Evolutionary conservation across 1,140 invertebrate genomes (phyloP).

Genomic region (Atta texana): DNA sequence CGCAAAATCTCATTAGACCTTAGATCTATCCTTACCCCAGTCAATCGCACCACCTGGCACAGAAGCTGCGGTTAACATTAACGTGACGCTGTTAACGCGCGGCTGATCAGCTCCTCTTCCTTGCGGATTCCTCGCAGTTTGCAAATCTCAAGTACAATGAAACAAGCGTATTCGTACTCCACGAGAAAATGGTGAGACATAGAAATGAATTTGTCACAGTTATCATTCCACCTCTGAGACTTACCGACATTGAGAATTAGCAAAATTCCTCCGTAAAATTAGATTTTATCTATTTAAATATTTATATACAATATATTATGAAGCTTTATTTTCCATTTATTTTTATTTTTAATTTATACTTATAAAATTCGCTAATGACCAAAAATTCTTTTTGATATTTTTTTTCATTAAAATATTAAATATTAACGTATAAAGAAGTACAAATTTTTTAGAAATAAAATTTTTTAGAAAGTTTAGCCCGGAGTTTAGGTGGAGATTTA

Average conservation of each 20-base stretch:
- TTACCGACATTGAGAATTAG: not conserved
- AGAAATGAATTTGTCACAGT: slow-evolving; percentile 22
- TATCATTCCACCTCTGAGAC: slow-evolving; percentile 3
- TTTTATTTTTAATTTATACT: not conserved
- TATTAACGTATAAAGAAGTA: not conserved
- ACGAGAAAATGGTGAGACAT: slow-evolving; percentile 11
- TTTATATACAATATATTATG: not conserved
- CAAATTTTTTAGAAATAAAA: too few relatives aligned
- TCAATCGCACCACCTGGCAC: slow-evolving; percentile 67
- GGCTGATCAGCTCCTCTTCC: slow-evolving; percentile 52
- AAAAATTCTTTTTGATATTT: not conserved
- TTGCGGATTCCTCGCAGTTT: slow-evolving; percentile 33
- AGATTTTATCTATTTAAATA: not conserved
- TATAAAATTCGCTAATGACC: not conserved
- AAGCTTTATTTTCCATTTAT: not conserved
- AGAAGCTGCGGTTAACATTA: slow-evolving; percentile 60
- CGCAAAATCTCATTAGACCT: slow-evolving; percentile 60
- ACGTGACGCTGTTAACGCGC: slow-evolving; percentile 64
- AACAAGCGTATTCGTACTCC: slow-evolving; percentile 8
- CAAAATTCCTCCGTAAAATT: slow-evolving; percentile 16
- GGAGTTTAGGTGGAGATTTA: not conserved
- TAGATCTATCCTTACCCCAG: slow-evolving; percentile 59
- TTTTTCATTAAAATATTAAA: not conserved
- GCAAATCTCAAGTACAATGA: slow-evolving; percentile 33
- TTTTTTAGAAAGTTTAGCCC: not conserved